phyloP scores from a whole-genome alignment of 2,888 invertebrate genomes.

The Leptinotarsa peninsularis region DNA sequence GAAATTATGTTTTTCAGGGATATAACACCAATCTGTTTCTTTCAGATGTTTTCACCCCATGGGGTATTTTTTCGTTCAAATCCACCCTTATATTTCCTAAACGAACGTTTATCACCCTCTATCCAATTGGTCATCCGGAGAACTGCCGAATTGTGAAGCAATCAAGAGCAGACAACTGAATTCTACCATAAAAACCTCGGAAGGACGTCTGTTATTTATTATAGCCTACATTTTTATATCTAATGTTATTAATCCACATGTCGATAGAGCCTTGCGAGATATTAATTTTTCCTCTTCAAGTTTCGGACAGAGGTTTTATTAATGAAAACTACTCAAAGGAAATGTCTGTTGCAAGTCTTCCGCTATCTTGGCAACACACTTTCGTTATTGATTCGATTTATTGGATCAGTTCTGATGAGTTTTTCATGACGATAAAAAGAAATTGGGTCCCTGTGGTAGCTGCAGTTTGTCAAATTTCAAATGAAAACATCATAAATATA shows the following conservation, averaged over 20 bases:
- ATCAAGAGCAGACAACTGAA: constrained; percentile 34
- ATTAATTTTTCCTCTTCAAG: constrained; percentile 19
- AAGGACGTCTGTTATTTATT: constrained; percentile 36
- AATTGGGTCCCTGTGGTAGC: not conserved
- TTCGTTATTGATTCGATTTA: not conserved
- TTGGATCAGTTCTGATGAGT: not conserved
- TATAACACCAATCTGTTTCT: not conserved
- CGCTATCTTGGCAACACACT: constrained; percentile 11
- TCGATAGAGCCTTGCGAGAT: constrained; percentile 15
- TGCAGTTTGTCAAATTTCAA: too few species aligned
- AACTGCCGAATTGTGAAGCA: constrained; percentile 25
- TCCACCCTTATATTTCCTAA: constrained; percentile 5
- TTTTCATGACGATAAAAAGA: not conserved
- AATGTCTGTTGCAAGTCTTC: not conserved
- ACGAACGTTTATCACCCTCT: constrained; percentile 18
- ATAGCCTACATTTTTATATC: constrained; percentile 16
- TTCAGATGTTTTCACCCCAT: not conserved
- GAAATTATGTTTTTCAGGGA: too few species aligned
- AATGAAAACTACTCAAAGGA: constrained; percentile 8
- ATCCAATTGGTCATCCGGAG: constrained; percentile 11
- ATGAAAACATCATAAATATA: too few species aligned
- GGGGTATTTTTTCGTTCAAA: not conserved
- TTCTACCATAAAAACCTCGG: constrained; percentile 28
- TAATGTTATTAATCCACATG: constrained; percentile 18
- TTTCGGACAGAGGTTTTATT: constrained; percentile 16